These are phyloP conservation scores for Selenia dentaria DNA, from an alignment of 2,888 invertebrate species.

Conservation along the genomic window DNA sequence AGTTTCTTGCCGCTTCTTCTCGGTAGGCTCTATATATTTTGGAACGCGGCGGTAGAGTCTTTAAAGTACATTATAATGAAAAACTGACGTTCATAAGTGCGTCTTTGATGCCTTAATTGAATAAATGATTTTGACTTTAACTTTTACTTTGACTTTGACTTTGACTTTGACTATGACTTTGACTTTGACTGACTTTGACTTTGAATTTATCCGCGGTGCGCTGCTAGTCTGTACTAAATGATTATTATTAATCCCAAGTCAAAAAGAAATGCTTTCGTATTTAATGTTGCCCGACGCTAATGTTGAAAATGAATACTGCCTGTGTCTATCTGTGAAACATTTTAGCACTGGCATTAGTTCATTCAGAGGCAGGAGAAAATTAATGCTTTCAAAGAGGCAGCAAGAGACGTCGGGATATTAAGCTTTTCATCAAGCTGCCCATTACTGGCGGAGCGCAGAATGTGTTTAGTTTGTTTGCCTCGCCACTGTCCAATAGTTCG, in stretches of 20 bases:
- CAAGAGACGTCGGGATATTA: conserved; percentile 59
- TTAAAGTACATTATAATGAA: too few species aligned
- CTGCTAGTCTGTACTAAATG: too few species aligned
- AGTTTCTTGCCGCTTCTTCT: too few species aligned
- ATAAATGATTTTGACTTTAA: too few species aligned
- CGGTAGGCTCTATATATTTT: too few species aligned
- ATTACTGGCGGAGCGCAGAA: conserved; percentile 45
- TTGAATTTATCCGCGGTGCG: too few species aligned
- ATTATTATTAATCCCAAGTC: not conserved
- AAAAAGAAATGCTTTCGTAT: conserved; percentile 1
- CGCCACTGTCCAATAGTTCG: conserved; percentile 35
- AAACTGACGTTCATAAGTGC: too few species aligned
- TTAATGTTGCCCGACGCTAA: conserved; percentile 21
- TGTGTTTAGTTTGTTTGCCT: conserved; percentile 35
- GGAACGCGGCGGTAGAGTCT: too few species aligned
- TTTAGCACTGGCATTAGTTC: conserved; percentile 51
- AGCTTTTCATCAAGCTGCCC: conserved; percentile 61
- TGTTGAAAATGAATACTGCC: conserved; percentile 31
- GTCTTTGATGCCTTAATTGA: too few species aligned
- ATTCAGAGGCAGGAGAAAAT: conserved; percentile 62
- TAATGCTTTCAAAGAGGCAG: conserved; percentile 63
- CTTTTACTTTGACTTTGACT: too few species aligned
- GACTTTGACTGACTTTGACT: too few species aligned
- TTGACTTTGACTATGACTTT: too few species aligned
- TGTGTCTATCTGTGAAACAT: conserved; percentile 26